Base-by-base conservation (phyloP, 2,113 vertebrate species). In the Notothenia coriiceps region DNA sequence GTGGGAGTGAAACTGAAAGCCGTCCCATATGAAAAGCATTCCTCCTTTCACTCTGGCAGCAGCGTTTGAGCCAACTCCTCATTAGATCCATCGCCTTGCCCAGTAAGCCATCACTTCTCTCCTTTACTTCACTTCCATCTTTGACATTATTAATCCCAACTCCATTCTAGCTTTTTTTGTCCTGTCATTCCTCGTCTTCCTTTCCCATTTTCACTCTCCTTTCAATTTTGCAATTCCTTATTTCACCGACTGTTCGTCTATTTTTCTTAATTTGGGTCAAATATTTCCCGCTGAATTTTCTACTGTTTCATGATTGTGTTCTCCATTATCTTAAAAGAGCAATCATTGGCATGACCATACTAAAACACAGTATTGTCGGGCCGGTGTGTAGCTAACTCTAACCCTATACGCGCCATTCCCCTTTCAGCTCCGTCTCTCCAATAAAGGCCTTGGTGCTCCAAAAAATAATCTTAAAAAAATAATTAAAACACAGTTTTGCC, bases 21-120 rank as follows among this genome's bases (percentile, higher is more conserved):
- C 12, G 29, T 50, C 62, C 15, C 25, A 25, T 14, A 29, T 50
- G 43, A 70, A 25, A 25, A 62, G 50, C 44, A 44, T 52, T 71
- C 71, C 7, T 40, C 35, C 35, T 40, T 40, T 40, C 35, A 40
- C 35, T 40, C 35, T 6, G 35, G 70, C 59, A 70, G 77, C 25
- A 25, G 60, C 22, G 43, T 46, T 67, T 40, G 79, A 66, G 55
- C 3, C 29, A 44, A 49, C 55, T 68, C 77, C 72, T 80, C 80
- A 78, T 87, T 77, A 83, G 22, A 69, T 66, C 69, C 35, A 40
- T 40, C 35, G 35, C 35, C 35, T 40, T 40, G 7, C 7, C 35
- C 81, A 81, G 50, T 81, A 81, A 55, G 52, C 82, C 78, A 54
- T 87, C 35, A 50, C 82, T 44, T 29, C 77, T 59, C 66, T 49